Evolutionary conservation across 2,797 vertebrate genomes (phyloP).

Genomic region (Takifugu ocellatus): DNA sequence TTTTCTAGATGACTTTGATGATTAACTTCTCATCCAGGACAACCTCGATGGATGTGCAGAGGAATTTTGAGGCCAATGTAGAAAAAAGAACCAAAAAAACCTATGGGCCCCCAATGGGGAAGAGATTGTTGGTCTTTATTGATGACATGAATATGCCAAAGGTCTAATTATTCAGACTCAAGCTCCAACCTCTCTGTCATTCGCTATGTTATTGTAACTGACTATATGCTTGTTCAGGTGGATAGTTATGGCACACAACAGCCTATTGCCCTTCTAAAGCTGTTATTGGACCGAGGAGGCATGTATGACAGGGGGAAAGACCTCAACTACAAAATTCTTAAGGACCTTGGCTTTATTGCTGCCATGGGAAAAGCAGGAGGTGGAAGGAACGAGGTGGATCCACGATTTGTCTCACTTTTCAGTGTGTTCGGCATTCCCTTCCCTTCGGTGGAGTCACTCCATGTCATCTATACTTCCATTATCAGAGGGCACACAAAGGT

Average conservation of each 20-base stretch:
- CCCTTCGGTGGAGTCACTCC: constrained; percentile 84
- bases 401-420: constrained; percentile 90
- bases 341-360: constrained; percentile 90
- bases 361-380: constrained; percentile 97
- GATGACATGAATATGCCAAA: constrained; percentile 98
- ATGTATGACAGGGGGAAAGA: constrained; percentile 92
- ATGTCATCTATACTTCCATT: constrained; percentile 89
- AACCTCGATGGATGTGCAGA: constrained; percentile 93
- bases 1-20: constrained; percentile 80
- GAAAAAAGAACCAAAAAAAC: constrained; percentile 93
- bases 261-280: constrained; percentile 90
- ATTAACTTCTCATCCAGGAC: constrained; percentile 96
- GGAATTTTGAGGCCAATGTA: constrained; percentile 90
- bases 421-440: constrained; percentile 90
- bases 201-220: constrained; percentile 2
- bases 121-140: constrained; percentile 90
- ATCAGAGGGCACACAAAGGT: constrained; percentile 89
- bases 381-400: constrained; percentile 92
- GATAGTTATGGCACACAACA: constrained; percentile 96
- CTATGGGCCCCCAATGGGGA: constrained; percentile 92
- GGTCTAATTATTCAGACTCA: constrained; percentile 59
- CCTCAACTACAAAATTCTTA: constrained; percentile 87
- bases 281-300: constrained; percentile 87
- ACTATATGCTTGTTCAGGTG: constrained; percentile 72
- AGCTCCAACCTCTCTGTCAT: no score